Conservation (phyloP, 1,140 invertebrate species). For the Panonychus citri region DNA sequence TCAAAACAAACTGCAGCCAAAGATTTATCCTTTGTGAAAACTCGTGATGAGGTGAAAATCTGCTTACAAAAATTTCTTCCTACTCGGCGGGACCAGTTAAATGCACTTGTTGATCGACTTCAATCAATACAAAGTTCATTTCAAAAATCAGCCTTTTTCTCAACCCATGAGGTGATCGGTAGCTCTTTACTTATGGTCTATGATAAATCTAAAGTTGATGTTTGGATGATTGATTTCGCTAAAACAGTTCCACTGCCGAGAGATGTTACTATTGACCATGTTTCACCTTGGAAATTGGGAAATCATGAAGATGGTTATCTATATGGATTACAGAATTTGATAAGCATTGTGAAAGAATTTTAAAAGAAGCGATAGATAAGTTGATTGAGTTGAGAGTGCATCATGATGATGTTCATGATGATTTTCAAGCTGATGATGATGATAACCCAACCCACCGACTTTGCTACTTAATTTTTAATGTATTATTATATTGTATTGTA, state of each 20-base stretch:
- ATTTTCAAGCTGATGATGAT: too few relatives aligned
- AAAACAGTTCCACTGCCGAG: conserved; percentile 56
- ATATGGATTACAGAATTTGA: conserved; percentile 77
- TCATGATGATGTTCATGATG: too few relatives aligned
- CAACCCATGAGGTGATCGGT: conserved; percentile 73
- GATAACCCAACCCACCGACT: too few relatives aligned
- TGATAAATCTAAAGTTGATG: conserved; percentile 56
- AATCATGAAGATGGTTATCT: conserved; percentile 94
- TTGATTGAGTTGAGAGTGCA: too few relatives aligned
- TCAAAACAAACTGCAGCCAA: conserved; percentile 16
- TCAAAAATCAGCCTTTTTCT: conserved; percentile 65
- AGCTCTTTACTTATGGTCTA: conserved; percentile 83
- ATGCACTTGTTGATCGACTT: conserved; percentile 44
- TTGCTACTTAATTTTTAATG: too few relatives aligned
- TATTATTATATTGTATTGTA: too few relatives aligned
- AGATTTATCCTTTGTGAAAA: conserved; percentile 40
- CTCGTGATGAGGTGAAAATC: conserved; percentile 44
- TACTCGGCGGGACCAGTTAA: conserved; percentile 33
- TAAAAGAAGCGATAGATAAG: neutral
- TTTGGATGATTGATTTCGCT: conserved; percentile 90
- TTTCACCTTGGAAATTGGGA: conserved; percentile 52
- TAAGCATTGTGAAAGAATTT: conserved; percentile 21
- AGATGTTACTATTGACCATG: conserved; percentile 43
- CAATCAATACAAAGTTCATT: conserved; percentile 49
- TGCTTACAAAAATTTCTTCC: conserved; percentile 54